Conservation (phyloP, 2,888 invertebrate species). For the Zhengitettix transpicula region DNA sequence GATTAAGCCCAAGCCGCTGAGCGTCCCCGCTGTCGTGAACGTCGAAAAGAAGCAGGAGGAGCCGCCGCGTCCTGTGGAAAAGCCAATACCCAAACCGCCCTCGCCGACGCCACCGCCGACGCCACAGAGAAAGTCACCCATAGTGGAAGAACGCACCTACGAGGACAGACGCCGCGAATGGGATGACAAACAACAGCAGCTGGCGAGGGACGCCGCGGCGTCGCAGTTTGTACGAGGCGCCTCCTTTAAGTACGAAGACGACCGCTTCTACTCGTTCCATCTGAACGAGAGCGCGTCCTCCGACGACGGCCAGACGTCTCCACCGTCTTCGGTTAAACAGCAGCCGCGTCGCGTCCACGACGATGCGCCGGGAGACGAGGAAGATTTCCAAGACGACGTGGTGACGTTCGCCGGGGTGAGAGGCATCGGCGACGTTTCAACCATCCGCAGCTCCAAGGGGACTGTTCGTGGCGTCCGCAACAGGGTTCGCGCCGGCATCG, state of each 20-base stretch:
- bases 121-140: constrained; percentile 20
- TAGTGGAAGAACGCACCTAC: constrained; percentile 49
- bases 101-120: constrained; percentile 26
- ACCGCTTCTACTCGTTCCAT: constrained; percentile 69
- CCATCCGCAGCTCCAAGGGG: constrained; percentile 80
- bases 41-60: neutral
- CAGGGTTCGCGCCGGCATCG: constrained; percentile 84
- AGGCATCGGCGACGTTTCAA: constrained; percentile 46
- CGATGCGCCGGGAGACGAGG: constrained; percentile 19
- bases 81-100: neutral
- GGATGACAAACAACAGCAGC: constrained; percentile 5
- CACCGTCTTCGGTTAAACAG: neutral
- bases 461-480: constrained; percentile 90
- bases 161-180: constrained; percentile 33
- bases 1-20: neutral
- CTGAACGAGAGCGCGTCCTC: constrained; percentile 51
- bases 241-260: constrained; percentile 40
- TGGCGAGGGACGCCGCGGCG: constrained; percentile 15
- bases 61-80: neutral
- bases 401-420: constrained; percentile 67
- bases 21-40: neutral
- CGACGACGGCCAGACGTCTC: constrained; percentile 20
- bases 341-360: neutral
- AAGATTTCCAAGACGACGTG: constrained; percentile 27
- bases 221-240: constrained; percentile 22